phyloP scores from a whole-genome alignment of 2,113 vertebrate species.

The Passer montanus region DNA sequence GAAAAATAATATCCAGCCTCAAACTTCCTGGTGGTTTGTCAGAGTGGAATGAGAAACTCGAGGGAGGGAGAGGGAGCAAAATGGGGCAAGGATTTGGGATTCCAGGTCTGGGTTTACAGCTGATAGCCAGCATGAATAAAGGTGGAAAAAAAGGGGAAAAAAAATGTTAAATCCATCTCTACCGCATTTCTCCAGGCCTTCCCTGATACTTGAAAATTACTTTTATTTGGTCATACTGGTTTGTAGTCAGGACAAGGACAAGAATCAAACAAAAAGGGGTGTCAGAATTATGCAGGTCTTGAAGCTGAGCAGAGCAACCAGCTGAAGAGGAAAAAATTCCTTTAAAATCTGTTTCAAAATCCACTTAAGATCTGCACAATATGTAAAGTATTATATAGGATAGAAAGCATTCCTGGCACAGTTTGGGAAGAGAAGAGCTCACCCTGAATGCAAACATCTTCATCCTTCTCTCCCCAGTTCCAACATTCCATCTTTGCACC shows the following conservation, averaged over 20 bases:
- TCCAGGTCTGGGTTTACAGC: neutral
- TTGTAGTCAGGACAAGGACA: neutral
- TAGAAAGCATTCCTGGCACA: neutral
- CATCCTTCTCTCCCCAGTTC: neutral
- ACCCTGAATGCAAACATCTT: neutral
- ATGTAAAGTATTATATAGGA: neutral
- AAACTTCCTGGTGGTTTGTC: neutral
- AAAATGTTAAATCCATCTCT: accelerated
- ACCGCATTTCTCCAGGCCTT: neutral
- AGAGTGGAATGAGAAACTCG: neutral
- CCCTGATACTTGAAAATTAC: neutral
- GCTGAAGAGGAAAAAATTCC: neutral
- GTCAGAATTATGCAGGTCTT: neutral
- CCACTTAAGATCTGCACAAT: neutral
- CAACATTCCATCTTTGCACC: neutral
- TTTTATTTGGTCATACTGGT: neutral
- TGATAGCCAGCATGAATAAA: neutral
- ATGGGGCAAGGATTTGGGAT: neutral
- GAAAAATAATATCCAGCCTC: neutral
- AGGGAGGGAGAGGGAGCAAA: neutral
- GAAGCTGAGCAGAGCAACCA: neutral
- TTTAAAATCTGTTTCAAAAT: neutral
- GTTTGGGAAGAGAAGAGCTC: neutral
- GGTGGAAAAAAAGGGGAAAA: neutral
- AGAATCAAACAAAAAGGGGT: neutral